Percentiles rank a stretch among this genome's conserved stretches.
These are phyloP conservation scores for Cotesia glomerata DNA, from an alignment of 1,140 invertebrate species.

Conservation along the genomic window DNA sequence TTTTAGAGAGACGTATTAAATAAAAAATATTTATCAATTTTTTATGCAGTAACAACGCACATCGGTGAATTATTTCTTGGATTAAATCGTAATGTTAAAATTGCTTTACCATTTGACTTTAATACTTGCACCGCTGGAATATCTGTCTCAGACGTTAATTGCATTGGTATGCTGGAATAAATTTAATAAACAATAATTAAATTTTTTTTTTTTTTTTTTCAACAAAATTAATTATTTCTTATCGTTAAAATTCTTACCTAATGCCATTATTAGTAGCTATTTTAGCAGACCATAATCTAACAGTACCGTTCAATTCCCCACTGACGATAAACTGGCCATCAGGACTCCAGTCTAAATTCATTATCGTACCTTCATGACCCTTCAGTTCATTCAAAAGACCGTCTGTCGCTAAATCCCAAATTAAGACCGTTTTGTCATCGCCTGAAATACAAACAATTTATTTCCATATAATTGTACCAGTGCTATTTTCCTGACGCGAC, in stretches of 20 bases:
- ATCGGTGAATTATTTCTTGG: constrained; percentile 57
- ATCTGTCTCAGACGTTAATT: constrained; percentile 38
- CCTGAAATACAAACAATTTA: constrained; percentile 55
- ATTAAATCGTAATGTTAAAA: constrained; percentile 57
- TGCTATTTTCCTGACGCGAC: no score
- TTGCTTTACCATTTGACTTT: constrained; percentile 57
- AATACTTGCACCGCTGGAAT: constrained; percentile 47
- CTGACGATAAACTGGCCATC: constrained; percentile 70
- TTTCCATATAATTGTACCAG: no score
- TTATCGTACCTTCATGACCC: constrained; percentile 68
- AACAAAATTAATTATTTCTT: not conserved
- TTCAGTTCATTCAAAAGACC: constrained; percentile 68
- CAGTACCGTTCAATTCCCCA: constrained; percentile 66
- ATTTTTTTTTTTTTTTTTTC: constrained; percentile 13
- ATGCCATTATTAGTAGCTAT: constrained; percentile 51
- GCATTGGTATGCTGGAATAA: constrained; percentile 45
- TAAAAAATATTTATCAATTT: not conserved
- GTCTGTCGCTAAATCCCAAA: constrained; percentile 75
- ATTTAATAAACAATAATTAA: not conserved
- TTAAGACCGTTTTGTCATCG: constrained; percentile 69
- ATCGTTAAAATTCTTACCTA: constrained; percentile 48
- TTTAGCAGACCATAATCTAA: constrained; percentile 69
- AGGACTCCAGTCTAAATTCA: constrained; percentile 69
- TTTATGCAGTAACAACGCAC: constrained; percentile 55
- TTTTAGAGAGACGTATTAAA: not conserved